Percentiles rank a stretch among this genome's conserved stretches.
These are phyloP conservation scores for Tenthredo notha DNA, from an alignment of 2,888 invertebrate genomes.

Conservation along the genomic window DNA sequence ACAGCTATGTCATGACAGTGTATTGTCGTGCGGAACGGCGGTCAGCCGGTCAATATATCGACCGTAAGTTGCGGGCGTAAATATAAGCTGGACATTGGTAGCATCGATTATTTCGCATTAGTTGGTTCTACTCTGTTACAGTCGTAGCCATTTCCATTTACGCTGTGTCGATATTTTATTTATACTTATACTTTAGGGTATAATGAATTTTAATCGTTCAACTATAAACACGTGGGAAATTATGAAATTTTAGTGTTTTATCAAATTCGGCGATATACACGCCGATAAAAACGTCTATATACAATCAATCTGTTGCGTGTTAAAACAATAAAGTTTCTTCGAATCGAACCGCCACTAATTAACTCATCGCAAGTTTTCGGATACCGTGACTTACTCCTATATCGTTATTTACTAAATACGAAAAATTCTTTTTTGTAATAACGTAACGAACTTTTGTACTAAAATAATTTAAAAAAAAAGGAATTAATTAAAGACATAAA, in stretches of 20 bases:
- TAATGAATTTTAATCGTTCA: neutral
- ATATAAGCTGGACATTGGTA: constrained; percentile 62
- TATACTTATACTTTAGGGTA: neutral
- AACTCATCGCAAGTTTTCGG: neutral
- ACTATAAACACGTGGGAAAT: neutral
- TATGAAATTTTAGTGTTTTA: neutral
- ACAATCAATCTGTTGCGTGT: constrained; percentile 2
- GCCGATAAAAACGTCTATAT: neutral
- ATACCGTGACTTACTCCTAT: neutral
- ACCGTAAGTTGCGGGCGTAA: constrained; percentile 65
- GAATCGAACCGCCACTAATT: neutral
- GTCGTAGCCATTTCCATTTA: constrained; percentile 6
- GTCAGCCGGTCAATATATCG: constrained; percentile 63
- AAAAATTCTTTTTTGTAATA: neutral
- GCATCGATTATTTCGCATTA: constrained; percentile 68
- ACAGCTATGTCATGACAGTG: neutral
- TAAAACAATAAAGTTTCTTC: neutral
- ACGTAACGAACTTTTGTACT: neutral
- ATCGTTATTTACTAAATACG: neutral
- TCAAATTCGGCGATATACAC: neutral
- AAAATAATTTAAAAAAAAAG: neutral
- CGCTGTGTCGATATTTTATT: neutral
- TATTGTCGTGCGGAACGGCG: neutral
- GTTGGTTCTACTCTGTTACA: constrained; percentile 2
- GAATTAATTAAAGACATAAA: neutral